Base-by-base conservation (phyloP, 2,113 vertebrate species). In the Fukomys damarensis region DNA sequence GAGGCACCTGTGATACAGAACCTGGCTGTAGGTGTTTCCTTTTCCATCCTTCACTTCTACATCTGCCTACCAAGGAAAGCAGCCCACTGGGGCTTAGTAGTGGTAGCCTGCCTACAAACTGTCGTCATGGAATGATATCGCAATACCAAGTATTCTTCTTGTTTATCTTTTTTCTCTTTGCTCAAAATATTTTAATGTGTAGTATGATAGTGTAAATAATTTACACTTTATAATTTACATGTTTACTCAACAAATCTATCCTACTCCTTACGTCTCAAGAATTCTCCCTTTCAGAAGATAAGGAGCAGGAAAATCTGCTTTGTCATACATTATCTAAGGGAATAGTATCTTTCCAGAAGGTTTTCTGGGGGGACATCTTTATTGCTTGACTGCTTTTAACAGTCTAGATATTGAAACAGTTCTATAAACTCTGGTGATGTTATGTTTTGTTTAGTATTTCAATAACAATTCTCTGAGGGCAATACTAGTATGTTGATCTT, bases 131-230 rank as follows among this genome's bases (percentile, higher is more conserved):
- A 81, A 63, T 59, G 14, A 22, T 38, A 80, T 65, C 41, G 24
- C 30, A 52, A 41, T 28, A 41, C 7, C 58, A 91, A 92, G 59
- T 38, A 70, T 81, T 88, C 30, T 76, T 92, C 41, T 38, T 49
- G 54, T 56, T 91, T 79, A 65, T 56, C 49, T 92, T 95, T 95
- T 93, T 49, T 26, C 58, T 61, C 41, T 56, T 97, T 79, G 28
- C 91, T 77, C n/a, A 92, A 90, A 93, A 79, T 86, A 38, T 72
- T 65, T 5, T 30, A 63, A 85, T 49, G 81, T 96, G n/a, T 70
- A 74, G 68, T 10, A 72, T 58, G 66, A 68, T 59, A 70, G 72
- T 72, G 20, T 79, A 74, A 96, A 52, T 85, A 77, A 58, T 70
- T 95, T 96, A 85, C 2, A 41, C 61, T 76, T 83, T 89, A 86